Base-by-base conservation (phyloP, 2,888 invertebrate species). In the Erebia epiphron region DNA sequence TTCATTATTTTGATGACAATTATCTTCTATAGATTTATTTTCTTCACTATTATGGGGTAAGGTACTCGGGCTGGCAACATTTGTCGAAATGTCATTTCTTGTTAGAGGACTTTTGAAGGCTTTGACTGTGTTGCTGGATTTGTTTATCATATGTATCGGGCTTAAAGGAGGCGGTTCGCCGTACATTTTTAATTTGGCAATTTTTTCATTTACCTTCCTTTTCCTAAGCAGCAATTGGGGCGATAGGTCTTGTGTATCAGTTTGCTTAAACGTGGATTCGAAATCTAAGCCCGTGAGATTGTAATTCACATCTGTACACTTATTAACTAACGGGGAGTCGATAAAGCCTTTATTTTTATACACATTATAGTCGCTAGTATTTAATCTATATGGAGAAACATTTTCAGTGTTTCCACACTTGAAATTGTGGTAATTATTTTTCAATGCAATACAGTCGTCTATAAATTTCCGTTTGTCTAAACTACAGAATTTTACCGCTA, bases 141-240 rank as follows among this genome's bases (percentile, higher is more conserved):
- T 86, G 69, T 92, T 90, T 70, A 87, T 82, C 7, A 93, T 86
- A 73, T 87, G 83, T 21, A 95, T 86, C 0, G 93, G 88, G n/a
- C 92, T 90, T n/a, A 95, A 79, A 1, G 94, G 89, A 0, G 95
- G 94, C 0, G 95, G 93, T 79, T 94, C 92, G 0, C 94, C 95
- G 61, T 95, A 95, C 79, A 86, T 86, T 82, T 89, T 89, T 67
- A 95, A 80, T 80, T 85, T 94, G 1, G 93, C 91, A 8, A 95
- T 89, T 77, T 91, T 93, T 69, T 89, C 88, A 13, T 86, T 83
- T 0, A 90, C 81, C 69, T 82, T 83, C 43, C 80, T 85, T 75
- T 89, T 92, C 56, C 89, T 82, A 49, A 81, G 70, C 60, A 89
- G 75, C 0, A 77, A 75, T 74, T 84, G 84, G 1, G 89, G 86